Evolutionary conservation across 2,797 vertebrate species (phyloP).

Genomic region (Sebastes cheni): DNA sequence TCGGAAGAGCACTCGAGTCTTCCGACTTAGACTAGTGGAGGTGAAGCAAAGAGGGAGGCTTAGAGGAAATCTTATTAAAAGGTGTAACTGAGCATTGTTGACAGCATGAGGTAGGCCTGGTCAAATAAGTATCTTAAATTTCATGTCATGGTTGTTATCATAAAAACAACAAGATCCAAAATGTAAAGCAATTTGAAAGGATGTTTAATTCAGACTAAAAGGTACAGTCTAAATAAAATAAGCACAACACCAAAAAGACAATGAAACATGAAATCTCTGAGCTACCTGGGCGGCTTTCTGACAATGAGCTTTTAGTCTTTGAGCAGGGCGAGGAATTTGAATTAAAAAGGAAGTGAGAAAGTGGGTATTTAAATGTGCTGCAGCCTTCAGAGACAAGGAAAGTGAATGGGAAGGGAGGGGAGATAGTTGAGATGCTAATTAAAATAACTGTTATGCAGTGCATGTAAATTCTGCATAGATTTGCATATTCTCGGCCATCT

Average conservation of each 20-base stretch:
- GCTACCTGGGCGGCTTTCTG: conserved; percentile 38
- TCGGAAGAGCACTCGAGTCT: conserved; percentile 90
- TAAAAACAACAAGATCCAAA: background rate
- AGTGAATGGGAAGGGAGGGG: conserved; percentile 71
- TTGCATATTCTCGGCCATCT: conserved; percentile 99
- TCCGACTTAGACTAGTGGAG: conserved; percentile 91
- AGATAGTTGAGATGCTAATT: conserved; percentile 77
- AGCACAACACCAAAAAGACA: background rate
- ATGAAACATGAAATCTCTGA: background rate
- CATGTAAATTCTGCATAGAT: conserved; percentile 99
- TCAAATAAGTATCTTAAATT: background rate
- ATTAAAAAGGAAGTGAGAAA: conserved; percentile 66
- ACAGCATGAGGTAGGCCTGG: background rate
- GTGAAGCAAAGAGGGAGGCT: conserved; percentile 77
- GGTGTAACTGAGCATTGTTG: conserved; percentile 1
- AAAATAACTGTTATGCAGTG: conserved; percentile 92
- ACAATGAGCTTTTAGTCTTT: conserved; percentile 49
- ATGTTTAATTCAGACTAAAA: conserved; percentile 19
- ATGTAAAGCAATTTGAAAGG: background rate
- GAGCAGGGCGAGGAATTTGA: conserved; percentile 50
- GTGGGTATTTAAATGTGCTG: conserved; percentile 79
- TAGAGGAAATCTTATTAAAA: conserved; percentile 45
- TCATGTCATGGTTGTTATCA: background rate
- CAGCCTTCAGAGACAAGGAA: conserved; percentile 79
- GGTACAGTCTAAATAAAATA: background rate